phyloP scores from a whole-genome alignment of 2,797 vertebrate species.

The Tinamus major region DNA sequence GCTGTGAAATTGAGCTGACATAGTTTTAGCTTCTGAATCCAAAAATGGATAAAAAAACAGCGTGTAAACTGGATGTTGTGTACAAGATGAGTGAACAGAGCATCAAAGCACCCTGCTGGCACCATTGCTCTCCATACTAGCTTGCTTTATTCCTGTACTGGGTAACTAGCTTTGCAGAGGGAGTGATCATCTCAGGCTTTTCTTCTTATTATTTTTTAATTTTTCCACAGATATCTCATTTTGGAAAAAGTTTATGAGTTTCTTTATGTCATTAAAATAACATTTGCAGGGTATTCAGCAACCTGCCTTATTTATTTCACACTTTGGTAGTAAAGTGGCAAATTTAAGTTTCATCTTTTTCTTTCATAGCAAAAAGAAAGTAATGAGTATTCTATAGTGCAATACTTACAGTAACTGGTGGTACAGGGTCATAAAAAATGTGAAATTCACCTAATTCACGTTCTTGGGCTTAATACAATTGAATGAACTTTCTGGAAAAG shows the following conservation, averaged over 20 bases:
- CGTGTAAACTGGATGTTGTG: neutral
- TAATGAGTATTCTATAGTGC: neutral
- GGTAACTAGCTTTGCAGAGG: neutral
- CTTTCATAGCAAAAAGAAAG: neutral
- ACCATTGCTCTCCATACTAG: rapidly evolving
- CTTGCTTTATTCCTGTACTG: neutral
- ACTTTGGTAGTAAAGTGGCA: neutral
- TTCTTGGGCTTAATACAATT: neutral
- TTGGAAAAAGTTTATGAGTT: neutral
- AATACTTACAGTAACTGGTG: neutral
- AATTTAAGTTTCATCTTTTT: neutral
- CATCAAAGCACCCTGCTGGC: neutral
- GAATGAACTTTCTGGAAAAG: neutral
- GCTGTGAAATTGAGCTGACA: neutral
- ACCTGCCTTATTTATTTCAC: neutral
- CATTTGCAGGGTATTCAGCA: neutral
- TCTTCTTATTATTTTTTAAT: neutral
- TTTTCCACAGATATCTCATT: neutral
- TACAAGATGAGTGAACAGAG: neutral
- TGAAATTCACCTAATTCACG: neutral
- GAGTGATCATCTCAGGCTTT: neutral
- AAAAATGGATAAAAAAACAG: neutral
- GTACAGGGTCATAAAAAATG: neutral
- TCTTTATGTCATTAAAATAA: neutral
- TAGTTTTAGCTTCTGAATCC: neutral